Conservation (phyloP, 2,797 vertebrate species). For the Cyprinodon diabolis region DNA sequence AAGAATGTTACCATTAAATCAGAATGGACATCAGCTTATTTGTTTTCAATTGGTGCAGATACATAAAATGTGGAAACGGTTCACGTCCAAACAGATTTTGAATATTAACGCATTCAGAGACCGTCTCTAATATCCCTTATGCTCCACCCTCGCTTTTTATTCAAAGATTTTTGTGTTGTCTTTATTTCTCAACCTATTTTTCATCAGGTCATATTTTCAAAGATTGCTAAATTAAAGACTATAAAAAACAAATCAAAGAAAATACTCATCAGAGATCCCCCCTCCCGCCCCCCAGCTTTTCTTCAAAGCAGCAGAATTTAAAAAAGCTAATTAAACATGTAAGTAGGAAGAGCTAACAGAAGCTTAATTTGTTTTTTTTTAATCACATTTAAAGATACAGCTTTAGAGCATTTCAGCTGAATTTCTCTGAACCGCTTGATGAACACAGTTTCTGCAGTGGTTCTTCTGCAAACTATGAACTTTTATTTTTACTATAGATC, state of each 20-base stretch:
- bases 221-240: conserved; percentile 19
- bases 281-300: not conserved
- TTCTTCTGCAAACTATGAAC: not conserved
- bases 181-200: not conserved
- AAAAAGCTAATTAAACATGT: not conserved
- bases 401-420: not conserved
- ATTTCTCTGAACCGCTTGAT: not conserved
- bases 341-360: not conserved
- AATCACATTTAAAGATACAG: not conserved
- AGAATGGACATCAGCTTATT: not conserved
- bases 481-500: not conserved
- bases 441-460: not conserved
- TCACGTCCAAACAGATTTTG: not conserved
- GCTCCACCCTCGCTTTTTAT: not conserved
- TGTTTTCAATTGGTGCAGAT: not conserved
- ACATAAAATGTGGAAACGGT: not conserved
- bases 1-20: not conserved
- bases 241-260: conserved; percentile 4
- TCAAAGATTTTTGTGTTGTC: too few relatives aligned
- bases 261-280: too few relatives aligned
- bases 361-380: not conserved
- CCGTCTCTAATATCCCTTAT: not conserved
- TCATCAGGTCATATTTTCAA: conserved; percentile 3
- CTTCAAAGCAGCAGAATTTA: conserved; percentile 10
- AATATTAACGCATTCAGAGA: not conserved